Percentiles rank a stretch among this genome's conserved stretches.
These are phyloP conservation scores for Dasypolia templi DNA, from an alignment of 2,888 invertebrate species.

Conservation along the genomic window DNA sequence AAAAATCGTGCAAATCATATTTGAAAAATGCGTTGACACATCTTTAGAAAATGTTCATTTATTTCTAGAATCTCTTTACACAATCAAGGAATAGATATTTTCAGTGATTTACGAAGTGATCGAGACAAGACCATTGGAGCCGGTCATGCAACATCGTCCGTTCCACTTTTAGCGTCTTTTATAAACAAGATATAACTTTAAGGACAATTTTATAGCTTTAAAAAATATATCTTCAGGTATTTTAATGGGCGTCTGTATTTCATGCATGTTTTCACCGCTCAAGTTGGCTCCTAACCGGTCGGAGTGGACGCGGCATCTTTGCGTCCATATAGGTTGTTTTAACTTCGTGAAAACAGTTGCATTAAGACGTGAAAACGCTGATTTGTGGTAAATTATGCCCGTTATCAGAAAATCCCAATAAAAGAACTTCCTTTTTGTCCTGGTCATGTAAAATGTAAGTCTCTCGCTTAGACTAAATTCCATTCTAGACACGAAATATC, in stretches of 20 bases:
- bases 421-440: slow-evolving; percentile 6
- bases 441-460: slow-evolving; percentile 14
- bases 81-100: slow-evolving; percentile 8
- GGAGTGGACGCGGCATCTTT: slow-evolving; percentile 4
- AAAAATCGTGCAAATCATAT: not conserved
- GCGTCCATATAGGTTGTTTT: slow-evolving; percentile 6
- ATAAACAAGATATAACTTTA: slow-evolving; percentile 18
- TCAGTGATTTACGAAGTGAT: slow-evolving; percentile 6
- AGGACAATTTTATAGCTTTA: slow-evolving; percentile 40
- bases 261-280: slow-evolving; percentile 62
- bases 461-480: not conserved
- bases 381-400: slow-evolving; percentile 8
- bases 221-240: slow-evolving; percentile 37
- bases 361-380: not conserved
- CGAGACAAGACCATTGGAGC: slow-evolving; percentile 3
- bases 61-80: not conserved
- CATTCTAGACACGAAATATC: slow-evolving; percentile 53
- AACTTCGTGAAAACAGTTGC: slow-evolving; percentile 16
- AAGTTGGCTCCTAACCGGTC: slow-evolving; percentile 59
- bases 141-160: slow-evolving; percentile 38
- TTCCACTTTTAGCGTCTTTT: slow-evolving; percentile 39
- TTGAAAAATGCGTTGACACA: not conserved
- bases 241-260: slow-evolving; percentile 48
- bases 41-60: not conserved
- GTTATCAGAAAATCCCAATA: slow-evolving; percentile 3